Evolutionary conservation across 2,888 invertebrate genomes (phyloP), one percentile per base, ranked within the genome.

Genomic region (Oithona nana): DNA sequence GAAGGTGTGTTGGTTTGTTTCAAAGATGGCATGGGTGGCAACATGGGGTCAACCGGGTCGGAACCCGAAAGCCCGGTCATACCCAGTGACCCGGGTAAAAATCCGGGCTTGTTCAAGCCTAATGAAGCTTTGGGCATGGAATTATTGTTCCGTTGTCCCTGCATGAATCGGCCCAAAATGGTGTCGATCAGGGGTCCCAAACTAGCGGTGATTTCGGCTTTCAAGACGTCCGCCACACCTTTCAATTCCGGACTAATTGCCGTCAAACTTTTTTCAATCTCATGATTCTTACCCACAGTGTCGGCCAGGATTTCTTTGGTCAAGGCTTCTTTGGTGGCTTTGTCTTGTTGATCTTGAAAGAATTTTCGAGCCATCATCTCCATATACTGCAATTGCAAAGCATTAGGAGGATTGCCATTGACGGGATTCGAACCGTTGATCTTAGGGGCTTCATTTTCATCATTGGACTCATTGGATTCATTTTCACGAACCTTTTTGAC

Each of bases 171-270:
- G 66, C 63, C 70, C 13, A 93, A 81, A 65, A 92, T 86, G 24
- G 86, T 86, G 73, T 94, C 93, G 67, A 94, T 86, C 54, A 90
- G 77, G 67, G 82, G 85, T 22, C 85, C 82, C 54, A 94, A 75
- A 1, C 87, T 87, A 48, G 86, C 81, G 28, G 86, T 83, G 67
- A 94, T 85, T 76, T 94, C 93, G 60, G 82, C 83, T 75, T 94
- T 94, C 3, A 95, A 78, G 63, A 86, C 83, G 70, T 90, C 88
- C n/a, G 90, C 88, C 59, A 95, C 77, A 61, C 86, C 85, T 71
- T 90, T 88, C 6, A 92, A 77, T 30, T 62, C 62, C 8, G 62
- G 62, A 24, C 29, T 56, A 11, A 62, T 62, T 13, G 28, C 57
- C 3, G 48, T 48, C 30, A 62, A 24, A 24, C 57, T 62, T 70